Percentiles rank a stretch among this genome's conserved stretches.
phyloP scores from a whole-genome alignment of 2,888 invertebrate genomes.

The Galeopsomyia nigrocyanea region DNA sequence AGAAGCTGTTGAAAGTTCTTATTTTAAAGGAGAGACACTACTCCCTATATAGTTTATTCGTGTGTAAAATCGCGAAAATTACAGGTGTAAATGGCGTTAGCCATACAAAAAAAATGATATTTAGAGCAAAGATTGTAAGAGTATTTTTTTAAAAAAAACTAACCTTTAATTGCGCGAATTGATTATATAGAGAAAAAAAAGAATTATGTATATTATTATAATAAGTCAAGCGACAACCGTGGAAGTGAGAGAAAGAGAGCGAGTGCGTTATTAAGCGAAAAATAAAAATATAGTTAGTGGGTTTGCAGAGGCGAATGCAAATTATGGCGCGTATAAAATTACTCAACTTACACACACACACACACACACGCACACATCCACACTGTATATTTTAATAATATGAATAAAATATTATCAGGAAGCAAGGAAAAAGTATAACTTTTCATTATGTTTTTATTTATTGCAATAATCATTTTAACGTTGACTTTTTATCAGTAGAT shows the following conservation, averaged over 20 bases:
- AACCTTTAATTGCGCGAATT: constrained; percentile 41
- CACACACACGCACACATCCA: constrained; percentile 52
- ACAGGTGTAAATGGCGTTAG: constrained; percentile 32
- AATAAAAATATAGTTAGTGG: constrained; percentile 25
- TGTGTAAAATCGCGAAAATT: constrained; percentile 37
- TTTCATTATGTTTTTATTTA: constrained; percentile 37
- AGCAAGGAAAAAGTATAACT: constrained; percentile 37
- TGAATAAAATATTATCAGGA: constrained; percentile 49
- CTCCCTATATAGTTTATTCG: constrained; percentile 44
- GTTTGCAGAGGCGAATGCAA: constrained; percentile 33
- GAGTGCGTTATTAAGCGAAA: constrained; percentile 25
- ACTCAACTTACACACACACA: constrained; percentile 52
- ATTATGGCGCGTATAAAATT: constrained; percentile 40
- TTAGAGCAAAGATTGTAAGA: constrained; percentile 32
- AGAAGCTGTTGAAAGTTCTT: constrained; percentile 38
- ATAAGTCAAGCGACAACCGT: constrained; percentile 26
- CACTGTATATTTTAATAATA: constrained; percentile 68
- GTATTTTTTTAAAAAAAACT: constrained; percentile 43
- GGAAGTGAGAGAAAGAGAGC: constrained; percentile 18
- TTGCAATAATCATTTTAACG: constrained; percentile 6
- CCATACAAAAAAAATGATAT: constrained; percentile 32
- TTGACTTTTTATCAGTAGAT: constrained; percentile 7
- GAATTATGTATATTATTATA: constrained; percentile 8
- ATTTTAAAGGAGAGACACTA: constrained; percentile 25
- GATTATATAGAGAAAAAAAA: constrained; percentile 21